These are phyloP conservation scores for Mimumesa dahlbomi DNA, from an alignment of 2,888 invertebrate species.

Conservation along the genomic window DNA sequence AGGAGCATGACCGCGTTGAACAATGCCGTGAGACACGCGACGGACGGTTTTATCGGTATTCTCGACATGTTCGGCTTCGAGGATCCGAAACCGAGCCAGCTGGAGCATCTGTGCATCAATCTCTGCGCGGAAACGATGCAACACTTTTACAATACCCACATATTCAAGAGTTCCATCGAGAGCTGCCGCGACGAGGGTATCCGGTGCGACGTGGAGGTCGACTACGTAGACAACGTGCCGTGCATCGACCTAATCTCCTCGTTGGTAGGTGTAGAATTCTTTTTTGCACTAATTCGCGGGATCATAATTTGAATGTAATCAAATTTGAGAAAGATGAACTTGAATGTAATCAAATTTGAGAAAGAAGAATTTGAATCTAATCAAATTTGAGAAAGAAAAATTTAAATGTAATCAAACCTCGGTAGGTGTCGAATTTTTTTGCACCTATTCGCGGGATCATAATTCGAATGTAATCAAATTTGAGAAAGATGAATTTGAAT, in stretches of 20 bases:
- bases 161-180: constrained; percentile 96
- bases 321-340: no score
- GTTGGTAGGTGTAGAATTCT: constrained; percentile 82
- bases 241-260: constrained; percentile 97
- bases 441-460: no score
- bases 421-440: no score
- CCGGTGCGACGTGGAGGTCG: constrained; percentile 92
- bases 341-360: no score
- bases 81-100: constrained; percentile 92
- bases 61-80: constrained; percentile 98
- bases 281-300: no score
- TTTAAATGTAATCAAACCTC: no score
- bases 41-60: constrained; percentile 97
- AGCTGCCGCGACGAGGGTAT: constrained; percentile 97
- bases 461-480: no score
- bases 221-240: constrained; percentile 97
- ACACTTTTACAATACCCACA: constrained; percentile 98
- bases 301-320: no score
- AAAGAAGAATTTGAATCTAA: no score
- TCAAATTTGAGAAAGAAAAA: no score
- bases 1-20: constrained; percentile 95
- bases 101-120: constrained; percentile 97
- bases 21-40: constrained; percentile 95
- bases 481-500: no score
- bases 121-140: constrained; percentile 98